Evolutionary conservation across 2,888 invertebrate genomes (phyloP), one percentile per base, ranked within the genome.

Genomic region (Drosophila subsilvestris): DNA sequence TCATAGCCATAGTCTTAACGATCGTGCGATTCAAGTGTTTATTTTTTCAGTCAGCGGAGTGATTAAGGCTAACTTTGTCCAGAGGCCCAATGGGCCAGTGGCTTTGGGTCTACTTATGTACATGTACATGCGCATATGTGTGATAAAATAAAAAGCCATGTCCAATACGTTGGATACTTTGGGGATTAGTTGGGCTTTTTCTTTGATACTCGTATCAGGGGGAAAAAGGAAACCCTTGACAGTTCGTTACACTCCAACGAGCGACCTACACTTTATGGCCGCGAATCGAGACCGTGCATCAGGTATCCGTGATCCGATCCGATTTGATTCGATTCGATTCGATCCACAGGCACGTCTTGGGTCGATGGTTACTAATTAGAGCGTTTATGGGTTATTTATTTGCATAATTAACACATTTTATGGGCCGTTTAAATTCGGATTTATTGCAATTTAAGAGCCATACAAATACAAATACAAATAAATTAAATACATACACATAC

Each of bases 311-410:
- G 50, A 63, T 63, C 50, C 49, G 51, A 51, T 51, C 27, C 47
- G 71, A 29, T 51, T 29, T 37, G 32, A 50, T 49, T 48, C 59
- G 54, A 63, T 53, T 58, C 76, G 22, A 45, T 42, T 54, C 62
- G 55, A 63, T 53, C 62, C 75, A 22, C 67, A 42, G 67, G 47
- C 66, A 85, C 87, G 87, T 83, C 88, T 80, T 76, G 86, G 66
- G 63, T 74, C 70, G 75, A 63, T 78, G 84, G 58, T 71, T 74
- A 74, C 75, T 86, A 89, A 89, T 89, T 89, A 86, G 83, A 86
- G 79, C 63, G 69, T 81, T 89, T 87, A 81, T 86, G 83, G 88
- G 78, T 82, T 84, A 75, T 89, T 86, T 80, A 80, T 75, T 62
- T 67, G 67, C 27, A 44, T 50, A 86, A 89, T 89, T 89, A 87